phyloP scores from a whole-genome alignment of 2,113 vertebrate genomes.

The Gallinago jamesoni region DNA sequence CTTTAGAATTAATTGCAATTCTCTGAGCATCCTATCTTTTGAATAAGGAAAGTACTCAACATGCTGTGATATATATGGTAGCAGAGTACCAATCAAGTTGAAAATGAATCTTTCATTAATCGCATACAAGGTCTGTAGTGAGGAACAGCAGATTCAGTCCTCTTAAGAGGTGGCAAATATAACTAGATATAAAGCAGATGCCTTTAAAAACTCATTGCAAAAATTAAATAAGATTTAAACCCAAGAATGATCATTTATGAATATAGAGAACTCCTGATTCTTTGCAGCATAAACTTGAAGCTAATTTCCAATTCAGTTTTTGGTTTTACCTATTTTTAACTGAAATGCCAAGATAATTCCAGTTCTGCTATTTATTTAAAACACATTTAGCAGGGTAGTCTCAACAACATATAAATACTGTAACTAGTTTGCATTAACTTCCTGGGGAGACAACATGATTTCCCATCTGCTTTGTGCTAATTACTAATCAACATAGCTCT shows the following conservation, averaged over 20 bases:
- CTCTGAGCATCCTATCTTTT: background rate
- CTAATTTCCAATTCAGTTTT: slow-evolving; percentile 42
- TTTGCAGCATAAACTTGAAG: slow-evolving; percentile 39
- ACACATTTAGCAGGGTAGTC: slow-evolving; percentile 65
- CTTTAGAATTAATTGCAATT: background rate
- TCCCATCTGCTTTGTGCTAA: slow-evolving; percentile 74
- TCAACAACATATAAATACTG: slow-evolving; percentile 68
- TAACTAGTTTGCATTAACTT: slow-evolving; percentile 69
- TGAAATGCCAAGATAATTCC: slow-evolving; percentile 70
- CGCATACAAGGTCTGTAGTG: background rate
- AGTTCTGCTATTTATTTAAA: slow-evolving; percentile 65
- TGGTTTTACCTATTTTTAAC: slow-evolving; percentile 47
- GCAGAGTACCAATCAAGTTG: background rate
- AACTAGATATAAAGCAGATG: background rate
- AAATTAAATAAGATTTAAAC: background rate
- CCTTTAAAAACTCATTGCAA: background rate
- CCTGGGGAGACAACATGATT: slow-evolving; percentile 71
- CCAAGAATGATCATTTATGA: background rate
- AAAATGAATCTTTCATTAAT: background rate
- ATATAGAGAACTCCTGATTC: background rate
- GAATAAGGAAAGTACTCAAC: background rate
- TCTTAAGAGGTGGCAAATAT: background rate
- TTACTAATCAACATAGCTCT: slow-evolving; percentile 66
- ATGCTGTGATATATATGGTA: background rate
- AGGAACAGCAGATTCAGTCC: background rate